Conservation (phyloP, 2,888 invertebrate species). For the Geophilus truncorum region DNA sequence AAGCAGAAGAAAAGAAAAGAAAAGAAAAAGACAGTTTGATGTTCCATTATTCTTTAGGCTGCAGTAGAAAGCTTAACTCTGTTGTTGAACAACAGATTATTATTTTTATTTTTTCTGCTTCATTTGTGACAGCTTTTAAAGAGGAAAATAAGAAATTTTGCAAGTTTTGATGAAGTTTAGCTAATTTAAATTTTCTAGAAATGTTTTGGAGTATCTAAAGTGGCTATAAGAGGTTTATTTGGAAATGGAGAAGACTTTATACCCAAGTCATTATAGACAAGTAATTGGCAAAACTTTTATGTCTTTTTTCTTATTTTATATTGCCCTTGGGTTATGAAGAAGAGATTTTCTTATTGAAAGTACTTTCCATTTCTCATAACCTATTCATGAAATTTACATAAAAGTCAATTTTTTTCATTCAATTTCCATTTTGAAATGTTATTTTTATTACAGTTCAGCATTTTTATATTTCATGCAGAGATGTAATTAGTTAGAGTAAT, state of each 20-base stretch:
- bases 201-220: neutral
- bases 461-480: neutral
- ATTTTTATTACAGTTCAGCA: neutral
- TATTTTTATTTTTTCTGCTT: neutral
- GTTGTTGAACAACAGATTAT: neutral
- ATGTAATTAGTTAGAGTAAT: neutral
- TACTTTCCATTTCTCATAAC: neutral
- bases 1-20: too few relatives aligned
- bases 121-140: too few relatives aligned
- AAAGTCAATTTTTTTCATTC: neutral
- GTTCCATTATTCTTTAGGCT: too few relatives aligned
- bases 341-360: neutral
- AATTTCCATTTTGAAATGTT: neutral
- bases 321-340: neutral
- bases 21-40: too few relatives aligned
- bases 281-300: neutral
- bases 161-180: too few relatives aligned
- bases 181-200: neutral
- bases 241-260: neutral
- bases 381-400: conserved; percentile 1
- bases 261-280: neutral
- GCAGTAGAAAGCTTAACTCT: neutral
- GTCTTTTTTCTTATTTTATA: neutral
- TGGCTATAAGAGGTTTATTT: too few relatives aligned
- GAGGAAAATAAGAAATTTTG: too few relatives aligned